These are phyloP conservation scores for Astyanax mexicanus DNA, from an alignment of 2,797 vertebrate species.

Conservation along the genomic window DNA sequence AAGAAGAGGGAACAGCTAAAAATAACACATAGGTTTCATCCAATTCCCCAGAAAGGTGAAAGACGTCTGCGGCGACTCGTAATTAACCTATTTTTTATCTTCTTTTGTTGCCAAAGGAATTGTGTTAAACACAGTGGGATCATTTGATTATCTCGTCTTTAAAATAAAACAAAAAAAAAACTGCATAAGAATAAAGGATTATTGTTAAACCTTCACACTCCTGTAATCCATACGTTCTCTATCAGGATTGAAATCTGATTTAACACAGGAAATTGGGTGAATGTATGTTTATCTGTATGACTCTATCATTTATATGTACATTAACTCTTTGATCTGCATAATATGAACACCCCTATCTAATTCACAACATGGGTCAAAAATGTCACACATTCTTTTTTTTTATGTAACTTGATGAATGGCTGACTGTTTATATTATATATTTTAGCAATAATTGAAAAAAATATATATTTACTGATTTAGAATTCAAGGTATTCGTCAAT, in stretches of 20 bases:
- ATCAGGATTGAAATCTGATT: conserved; percentile 7
- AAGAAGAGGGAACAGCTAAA: background rate
- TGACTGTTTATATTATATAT: too few species aligned
- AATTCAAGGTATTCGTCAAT: too few species aligned
- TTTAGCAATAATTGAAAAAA: too few species aligned
- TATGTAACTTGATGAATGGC: too few species aligned
- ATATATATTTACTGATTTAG: too few species aligned
- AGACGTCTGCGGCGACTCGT: background rate
- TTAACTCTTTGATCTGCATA: too few species aligned
- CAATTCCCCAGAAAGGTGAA: background rate
- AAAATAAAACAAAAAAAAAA: background rate
- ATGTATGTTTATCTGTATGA: conserved; percentile 25
- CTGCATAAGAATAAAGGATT: conserved; percentile 16
- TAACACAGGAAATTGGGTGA: conserved; percentile 7
- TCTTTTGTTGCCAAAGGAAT: background rate
- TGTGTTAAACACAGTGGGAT: background rate
- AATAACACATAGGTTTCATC: background rate
- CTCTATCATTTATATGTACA: too few species aligned
- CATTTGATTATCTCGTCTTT: background rate
- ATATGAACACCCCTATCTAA: too few species aligned
- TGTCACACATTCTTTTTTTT: too few species aligned
- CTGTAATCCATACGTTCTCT: background rate
- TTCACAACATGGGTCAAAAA: too few species aligned
- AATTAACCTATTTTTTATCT: background rate
- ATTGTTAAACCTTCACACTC: background rate